A percentile compares a stretch with the other conserved stretches of the same genome.
Evolutionary conservation across 2,797 vertebrate genomes (phyloP).

Genomic region (Ctenochaetus hawaiiensis): DNA sequence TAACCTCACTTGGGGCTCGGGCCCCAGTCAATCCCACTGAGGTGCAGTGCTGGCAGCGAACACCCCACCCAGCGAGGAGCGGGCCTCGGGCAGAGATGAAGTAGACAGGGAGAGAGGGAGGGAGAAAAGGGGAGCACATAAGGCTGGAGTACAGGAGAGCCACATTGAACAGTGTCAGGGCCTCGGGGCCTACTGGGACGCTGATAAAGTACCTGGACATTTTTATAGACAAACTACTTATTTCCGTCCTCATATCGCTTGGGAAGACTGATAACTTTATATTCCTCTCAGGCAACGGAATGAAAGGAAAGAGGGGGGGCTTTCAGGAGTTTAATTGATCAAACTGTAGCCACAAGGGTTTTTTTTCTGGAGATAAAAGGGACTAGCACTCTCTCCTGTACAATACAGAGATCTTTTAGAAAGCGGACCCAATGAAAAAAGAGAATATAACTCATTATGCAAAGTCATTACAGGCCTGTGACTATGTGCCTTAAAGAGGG

Average conservation of each 20-base stretch:
- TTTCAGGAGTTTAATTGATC: slow-evolving; percentile 91
- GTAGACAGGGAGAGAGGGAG: slow-evolving; percentile 57
- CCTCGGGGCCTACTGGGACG: slow-evolving; percentile 82
- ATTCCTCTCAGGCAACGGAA: slow-evolving; percentile 84
- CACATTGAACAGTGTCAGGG: slow-evolving; percentile 82
- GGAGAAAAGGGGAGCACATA: slow-evolving; percentile 41
- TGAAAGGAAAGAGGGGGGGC: slow-evolving; percentile 76
- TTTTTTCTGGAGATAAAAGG: slow-evolving; percentile 84
- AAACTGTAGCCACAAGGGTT: slow-evolving; percentile 84
- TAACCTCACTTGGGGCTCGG: slow-evolving; percentile 78
- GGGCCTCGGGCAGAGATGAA: slow-evolving; percentile 74
- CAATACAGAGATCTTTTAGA: slow-evolving; percentile 86
- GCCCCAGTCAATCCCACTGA: slow-evolving; percentile 76
- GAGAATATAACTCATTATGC: slow-evolving; percentile 86
- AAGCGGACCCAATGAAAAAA: slow-evolving; percentile 79
- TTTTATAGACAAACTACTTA: slow-evolving; percentile 92
- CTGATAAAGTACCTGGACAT: slow-evolving; percentile 90
- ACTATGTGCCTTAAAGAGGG: slow-evolving; percentile 77
- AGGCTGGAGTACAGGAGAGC: slow-evolving; percentile 66
- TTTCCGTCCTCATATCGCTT: slow-evolving; percentile 86
- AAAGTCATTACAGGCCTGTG: slow-evolving; percentile 82
- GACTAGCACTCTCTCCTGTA: slow-evolving; percentile 79
- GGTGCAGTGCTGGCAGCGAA: slow-evolving; percentile 57
- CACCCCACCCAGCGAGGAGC: slow-evolving; percentile 73
- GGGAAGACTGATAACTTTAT: slow-evolving; percentile 89